Conservation (phyloP, 2,888 invertebrate species). For the Globia sparganii region DNA sequence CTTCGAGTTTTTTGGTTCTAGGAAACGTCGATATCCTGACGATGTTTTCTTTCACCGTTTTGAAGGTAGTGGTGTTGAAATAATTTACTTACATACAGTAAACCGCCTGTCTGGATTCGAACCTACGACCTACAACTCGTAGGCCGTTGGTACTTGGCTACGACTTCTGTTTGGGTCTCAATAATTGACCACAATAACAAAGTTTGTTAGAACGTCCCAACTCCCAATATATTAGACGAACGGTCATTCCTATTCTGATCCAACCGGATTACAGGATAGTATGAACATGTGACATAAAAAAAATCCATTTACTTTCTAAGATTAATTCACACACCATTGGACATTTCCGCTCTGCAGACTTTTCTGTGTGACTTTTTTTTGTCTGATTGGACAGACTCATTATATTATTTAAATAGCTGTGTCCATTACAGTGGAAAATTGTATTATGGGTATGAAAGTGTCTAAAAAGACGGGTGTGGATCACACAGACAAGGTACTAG, state of each 20-base stretch:
- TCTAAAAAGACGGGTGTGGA: not conserved
- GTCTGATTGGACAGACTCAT: constrained; percentile 44
- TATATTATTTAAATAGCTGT: constrained; percentile 49
- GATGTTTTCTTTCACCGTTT: too few relatives aligned
- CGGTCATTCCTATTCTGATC: not conserved
- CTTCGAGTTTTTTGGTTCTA: too few relatives aligned
- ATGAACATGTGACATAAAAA: not conserved
- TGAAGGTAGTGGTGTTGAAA: too few relatives aligned
- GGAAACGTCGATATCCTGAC: too few relatives aligned
- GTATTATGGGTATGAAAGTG: not conserved
- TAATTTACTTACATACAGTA: too few relatives aligned
- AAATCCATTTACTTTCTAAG: not conserved
- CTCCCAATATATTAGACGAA: not conserved
- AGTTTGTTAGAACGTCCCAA: not conserved
- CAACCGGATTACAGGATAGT: not conserved
- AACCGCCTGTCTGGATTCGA: too few relatives aligned
- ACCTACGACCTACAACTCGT: too few relatives aligned
- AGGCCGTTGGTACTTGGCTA: too few relatives aligned
- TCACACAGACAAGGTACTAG: not conserved
- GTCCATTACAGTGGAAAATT: constrained; percentile 35
- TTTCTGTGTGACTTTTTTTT: constrained; percentile 30
- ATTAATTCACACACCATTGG: constrained; percentile 41
- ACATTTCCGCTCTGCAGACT: constrained; percentile 36
- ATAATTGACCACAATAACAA: not conserved
- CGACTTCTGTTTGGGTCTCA: not conserved